A percentile compares a stretch with the other conserved stretches of the same genome.
Evolutionary conservation across 2,888 invertebrate species (phyloP).

Genomic region (Tipula lateralis): DNA sequence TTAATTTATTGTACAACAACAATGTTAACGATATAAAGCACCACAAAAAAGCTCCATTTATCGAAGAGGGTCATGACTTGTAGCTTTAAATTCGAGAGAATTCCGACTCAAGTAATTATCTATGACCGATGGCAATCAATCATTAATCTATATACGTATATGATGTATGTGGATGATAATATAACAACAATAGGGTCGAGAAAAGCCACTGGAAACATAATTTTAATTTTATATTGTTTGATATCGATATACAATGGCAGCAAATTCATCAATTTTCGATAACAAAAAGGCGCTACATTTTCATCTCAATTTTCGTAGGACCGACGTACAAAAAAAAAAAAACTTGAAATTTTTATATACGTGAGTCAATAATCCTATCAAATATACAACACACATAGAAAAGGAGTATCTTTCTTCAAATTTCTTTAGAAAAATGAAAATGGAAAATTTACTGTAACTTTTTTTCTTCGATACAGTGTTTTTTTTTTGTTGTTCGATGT

Average conservation of each 20-base stretch:
- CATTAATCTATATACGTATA: background rate
- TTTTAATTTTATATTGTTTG: background rate
- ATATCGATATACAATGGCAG: background rate
- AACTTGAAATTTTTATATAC: background rate
- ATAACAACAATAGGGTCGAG: background rate
- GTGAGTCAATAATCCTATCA: background rate
- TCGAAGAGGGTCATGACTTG: background rate
- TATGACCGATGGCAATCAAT: background rate
- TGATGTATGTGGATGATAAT: too few relatives aligned
- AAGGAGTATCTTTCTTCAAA: background rate
- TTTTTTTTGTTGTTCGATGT: background rate
- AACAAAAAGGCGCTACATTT: background rate
- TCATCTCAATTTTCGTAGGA: background rate
- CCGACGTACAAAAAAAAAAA: background rate
- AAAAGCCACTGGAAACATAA: background rate
- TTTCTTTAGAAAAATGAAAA: background rate
- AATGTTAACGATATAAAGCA: too few relatives aligned
- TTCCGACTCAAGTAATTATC: background rate
- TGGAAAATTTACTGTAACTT: background rate
- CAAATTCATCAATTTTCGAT: background rate
- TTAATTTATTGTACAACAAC: background rate
- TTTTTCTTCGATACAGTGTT: background rate
- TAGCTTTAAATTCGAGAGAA: background rate
- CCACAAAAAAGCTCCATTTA: background rate
- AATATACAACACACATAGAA: background rate